phyloP scores from a whole-genome alignment of 2,888 invertebrate genomes.

The Oeneis ivallda region DNA sequence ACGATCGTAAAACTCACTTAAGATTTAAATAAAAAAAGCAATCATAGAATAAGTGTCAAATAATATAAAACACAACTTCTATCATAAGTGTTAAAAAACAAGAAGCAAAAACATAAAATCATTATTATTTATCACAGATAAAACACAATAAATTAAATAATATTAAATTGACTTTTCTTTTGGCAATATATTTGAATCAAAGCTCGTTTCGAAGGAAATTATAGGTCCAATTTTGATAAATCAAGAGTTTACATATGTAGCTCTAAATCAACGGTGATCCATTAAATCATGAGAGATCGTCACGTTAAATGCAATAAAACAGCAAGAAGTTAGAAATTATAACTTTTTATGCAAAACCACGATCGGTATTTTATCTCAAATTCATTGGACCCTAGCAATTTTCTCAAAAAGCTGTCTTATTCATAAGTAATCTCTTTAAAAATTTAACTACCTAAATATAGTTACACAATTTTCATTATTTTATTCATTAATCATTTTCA shows the following conservation, averaged over 20 bases:
- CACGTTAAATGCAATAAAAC: constrained; percentile 27
- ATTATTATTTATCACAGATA: constrained; percentile 20
- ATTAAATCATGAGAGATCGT: no score
- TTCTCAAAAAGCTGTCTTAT: constrained; percentile 77
- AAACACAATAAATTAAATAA: constrained; percentile 12
- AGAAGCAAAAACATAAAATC: neutral
- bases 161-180: constrained; percentile 9
- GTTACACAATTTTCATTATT: constrained; percentile 63
- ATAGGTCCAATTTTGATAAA: constrained; percentile 34
- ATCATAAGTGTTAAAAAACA: neutral
- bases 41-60: no score
- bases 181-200: constrained; percentile 19
- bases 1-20: no score
- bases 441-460: constrained; percentile 77
- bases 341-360: constrained; percentile 20
- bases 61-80: neutral
- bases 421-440: constrained; percentile 78
- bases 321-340: constrained; percentile 33
- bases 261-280: constrained; percentile 15
- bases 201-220: constrained; percentile 24
- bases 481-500: constrained; percentile 61
- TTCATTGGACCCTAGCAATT: constrained; percentile 76
- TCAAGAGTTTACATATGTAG: constrained; percentile 15
- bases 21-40: neutral
- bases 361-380: constrained; percentile 33